Evolutionary conservation across 1,140 invertebrate species (phyloP).

Genomic region (Leucophenga varia): DNA sequence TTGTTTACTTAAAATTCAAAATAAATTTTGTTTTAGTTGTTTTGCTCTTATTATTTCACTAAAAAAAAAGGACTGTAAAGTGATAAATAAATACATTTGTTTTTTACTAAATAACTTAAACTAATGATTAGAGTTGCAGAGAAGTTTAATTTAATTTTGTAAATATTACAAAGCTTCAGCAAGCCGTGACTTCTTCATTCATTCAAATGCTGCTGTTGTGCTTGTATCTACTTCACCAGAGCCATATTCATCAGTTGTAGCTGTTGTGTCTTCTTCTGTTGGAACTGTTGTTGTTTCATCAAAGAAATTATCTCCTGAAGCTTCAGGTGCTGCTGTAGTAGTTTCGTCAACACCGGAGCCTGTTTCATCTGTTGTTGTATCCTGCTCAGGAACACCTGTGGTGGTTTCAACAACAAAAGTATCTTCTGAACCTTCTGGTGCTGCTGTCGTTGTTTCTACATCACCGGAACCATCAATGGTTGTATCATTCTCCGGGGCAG

Average conservation of each 20-base stretch:
- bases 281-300: neutral
- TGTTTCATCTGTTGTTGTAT: constrained; percentile 3
- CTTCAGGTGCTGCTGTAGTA: neutral
- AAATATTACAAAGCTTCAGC: constrained; percentile 17
- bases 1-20: too few relatives aligned
- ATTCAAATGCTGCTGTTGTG: constrained; percentile 5
- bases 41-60: too few relatives aligned
- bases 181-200: constrained; percentile 18
- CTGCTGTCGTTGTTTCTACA: too few relatives aligned
- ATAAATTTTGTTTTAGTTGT: too few relatives aligned
- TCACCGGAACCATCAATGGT: too few relatives aligned
- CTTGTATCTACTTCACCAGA: constrained; percentile 2
- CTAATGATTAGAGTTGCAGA: too few relatives aligned
- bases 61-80: too few relatives aligned
- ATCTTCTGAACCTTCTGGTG: constrained; percentile 11
- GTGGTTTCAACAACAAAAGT: constrained; percentile 8
- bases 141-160: constrained; percentile 3
- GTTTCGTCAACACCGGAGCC: neutral
- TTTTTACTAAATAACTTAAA: too few relatives aligned
- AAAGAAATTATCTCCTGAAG: neutral
- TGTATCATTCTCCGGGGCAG: too few relatives aligned
- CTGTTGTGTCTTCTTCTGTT: neutral
- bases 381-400: neutral
- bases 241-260: constrained; percentile 3
- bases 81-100: too few relatives aligned